Evolutionary conservation across 2,113 vertebrate species (phyloP).

Genomic region (Oceanites oceanicus): DNA sequence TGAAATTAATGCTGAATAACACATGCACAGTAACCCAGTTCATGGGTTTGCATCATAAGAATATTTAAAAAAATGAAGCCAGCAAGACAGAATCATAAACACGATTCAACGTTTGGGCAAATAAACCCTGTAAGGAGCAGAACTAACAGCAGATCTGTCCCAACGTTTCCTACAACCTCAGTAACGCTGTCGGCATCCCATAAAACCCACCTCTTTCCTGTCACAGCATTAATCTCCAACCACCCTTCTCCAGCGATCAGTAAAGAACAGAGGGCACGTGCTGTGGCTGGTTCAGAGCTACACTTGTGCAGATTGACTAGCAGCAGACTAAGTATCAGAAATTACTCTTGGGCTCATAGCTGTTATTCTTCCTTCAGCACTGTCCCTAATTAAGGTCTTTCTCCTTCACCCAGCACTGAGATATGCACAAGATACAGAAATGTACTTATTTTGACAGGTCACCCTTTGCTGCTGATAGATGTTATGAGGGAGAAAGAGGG

Average conservation of each 20-base stretch:
- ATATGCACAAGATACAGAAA: background rate
- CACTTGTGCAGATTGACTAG: background rate
- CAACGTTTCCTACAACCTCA: background rate
- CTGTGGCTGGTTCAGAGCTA: background rate
- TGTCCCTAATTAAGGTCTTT: background rate
- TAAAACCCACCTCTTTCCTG: background rate
- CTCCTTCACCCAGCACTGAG: background rate
- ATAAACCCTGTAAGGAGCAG: background rate
- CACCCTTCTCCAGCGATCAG: background rate
- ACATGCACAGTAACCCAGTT: background rate
- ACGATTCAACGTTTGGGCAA: background rate
- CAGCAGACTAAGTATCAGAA: background rate
- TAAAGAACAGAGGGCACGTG: background rate
- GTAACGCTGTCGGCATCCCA: background rate
- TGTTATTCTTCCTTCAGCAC: background rate
- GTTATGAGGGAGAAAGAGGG: background rate
- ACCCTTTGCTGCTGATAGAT: background rate
- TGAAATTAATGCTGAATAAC: background rate
- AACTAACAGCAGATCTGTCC: background rate
- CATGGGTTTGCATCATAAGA: background rate
- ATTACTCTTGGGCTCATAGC: background rate
- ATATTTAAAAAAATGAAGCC: background rate
- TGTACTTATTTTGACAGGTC: background rate
- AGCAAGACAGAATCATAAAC: background rate
- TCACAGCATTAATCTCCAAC: background rate